Conservation (phyloP, 2,797 vertebrate species). For the Oryzias sinensis region DNA sequence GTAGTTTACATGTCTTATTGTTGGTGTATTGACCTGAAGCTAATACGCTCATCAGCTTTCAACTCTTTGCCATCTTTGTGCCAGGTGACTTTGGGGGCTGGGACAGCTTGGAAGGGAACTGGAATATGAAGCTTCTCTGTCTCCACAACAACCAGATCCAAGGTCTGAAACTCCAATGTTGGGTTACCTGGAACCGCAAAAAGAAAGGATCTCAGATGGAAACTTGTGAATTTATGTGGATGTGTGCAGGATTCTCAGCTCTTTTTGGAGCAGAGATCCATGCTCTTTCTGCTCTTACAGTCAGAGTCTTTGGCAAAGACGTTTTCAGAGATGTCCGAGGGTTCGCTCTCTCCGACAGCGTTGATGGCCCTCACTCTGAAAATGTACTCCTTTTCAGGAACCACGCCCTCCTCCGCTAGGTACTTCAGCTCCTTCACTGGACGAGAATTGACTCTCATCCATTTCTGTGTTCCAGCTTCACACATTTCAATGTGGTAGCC, state of each 20-base stretch:
- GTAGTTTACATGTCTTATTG: too few species aligned
- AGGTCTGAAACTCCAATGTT: constrained; percentile 88
- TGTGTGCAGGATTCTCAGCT: neutral
- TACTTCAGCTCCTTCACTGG: constrained; percentile 95
- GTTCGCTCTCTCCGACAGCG: constrained; percentile 88
- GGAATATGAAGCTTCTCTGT: constrained; percentile 92
- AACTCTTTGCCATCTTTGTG: constrained; percentile 95
- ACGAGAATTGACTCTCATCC: constrained; percentile 98
- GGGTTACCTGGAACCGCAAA: constrained; percentile 82
- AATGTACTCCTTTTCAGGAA: constrained; percentile 94
- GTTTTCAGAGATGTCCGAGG: constrained; percentile 96
- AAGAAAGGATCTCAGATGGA: neutral
- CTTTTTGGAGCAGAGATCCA: too few species aligned
- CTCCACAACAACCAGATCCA: constrained; percentile 91
- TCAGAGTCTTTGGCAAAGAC: constrained; percentile 94
- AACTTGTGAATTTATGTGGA: neutral
- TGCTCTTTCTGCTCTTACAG: constrained; percentile 75
- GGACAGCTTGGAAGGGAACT: constrained; percentile 90
- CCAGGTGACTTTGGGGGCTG: constrained; percentile 89
- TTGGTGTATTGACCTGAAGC: constrained; percentile 72
- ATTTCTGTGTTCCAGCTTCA: constrained; percentile 94
- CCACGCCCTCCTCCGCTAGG: constrained; percentile 88
- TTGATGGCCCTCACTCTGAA: constrained; percentile 95
- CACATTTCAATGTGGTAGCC: constrained; percentile 97
- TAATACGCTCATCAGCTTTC: constrained; percentile 86